Evolutionary conservation across 2,888 invertebrate genomes (phyloP).

Genomic region (Micoletzkya japonica): DNA sequence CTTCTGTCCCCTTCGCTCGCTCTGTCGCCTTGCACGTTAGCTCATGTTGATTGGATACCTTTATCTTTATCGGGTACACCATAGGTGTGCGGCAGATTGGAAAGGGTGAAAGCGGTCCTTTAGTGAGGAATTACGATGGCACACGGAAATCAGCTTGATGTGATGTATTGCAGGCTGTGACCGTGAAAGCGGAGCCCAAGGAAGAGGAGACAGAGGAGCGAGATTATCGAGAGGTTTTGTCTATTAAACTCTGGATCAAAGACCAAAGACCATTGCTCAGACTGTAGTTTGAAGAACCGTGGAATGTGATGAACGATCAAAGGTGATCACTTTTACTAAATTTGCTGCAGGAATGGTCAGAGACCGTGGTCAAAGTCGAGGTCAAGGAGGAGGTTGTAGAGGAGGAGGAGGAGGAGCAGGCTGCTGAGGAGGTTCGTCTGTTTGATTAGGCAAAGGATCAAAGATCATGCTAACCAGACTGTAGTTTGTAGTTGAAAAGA

Average conservation of each 20-base stretch:
- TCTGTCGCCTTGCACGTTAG: too few species aligned
- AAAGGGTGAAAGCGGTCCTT: too few species aligned
- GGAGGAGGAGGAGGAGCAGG: slow-evolving; percentile 25
- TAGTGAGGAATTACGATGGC: too few species aligned
- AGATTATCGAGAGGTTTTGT: not conserved
- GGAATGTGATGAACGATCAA: not conserved
- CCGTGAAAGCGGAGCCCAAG: too few species aligned
- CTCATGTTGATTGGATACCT: too few species aligned
- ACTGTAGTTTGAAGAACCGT: not conserved
- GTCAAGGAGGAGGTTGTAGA: slow-evolving; percentile 16
- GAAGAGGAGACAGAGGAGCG: not conserved
- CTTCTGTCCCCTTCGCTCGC: too few species aligned
- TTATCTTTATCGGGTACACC: too few species aligned
- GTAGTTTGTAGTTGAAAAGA: not conserved
- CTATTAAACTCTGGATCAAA: not conserved
- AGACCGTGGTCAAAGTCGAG: not conserved
- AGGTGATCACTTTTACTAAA: not conserved
- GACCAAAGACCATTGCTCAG: not conserved
- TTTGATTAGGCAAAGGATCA: too few species aligned
- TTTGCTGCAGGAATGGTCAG: not conserved
- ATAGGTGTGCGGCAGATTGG: too few species aligned
- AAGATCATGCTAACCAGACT: not conserved
- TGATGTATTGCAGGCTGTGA: too few species aligned
- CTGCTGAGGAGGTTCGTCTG: slow-evolving; percentile 20
- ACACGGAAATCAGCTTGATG: too few species aligned